These are phyloP conservation scores for Canis aureus DNA, from an alignment of 2,113 vertebrate species.

Conservation along the genomic window DNA sequence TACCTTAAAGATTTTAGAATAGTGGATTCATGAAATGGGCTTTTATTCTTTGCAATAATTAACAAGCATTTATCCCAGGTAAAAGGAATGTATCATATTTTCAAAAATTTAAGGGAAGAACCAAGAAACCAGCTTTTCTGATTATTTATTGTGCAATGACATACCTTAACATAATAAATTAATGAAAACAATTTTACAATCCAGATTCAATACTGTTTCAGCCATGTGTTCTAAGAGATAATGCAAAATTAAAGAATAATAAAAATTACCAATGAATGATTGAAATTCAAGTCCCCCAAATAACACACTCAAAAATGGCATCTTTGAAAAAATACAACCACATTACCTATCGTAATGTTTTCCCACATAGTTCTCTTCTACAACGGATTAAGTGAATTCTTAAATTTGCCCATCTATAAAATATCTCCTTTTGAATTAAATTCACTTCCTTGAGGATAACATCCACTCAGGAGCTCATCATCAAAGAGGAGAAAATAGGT, in stretches of 20 bases:
- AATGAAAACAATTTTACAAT: conserved; percentile 16
- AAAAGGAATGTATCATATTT: neutral
- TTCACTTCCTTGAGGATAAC: conserved; percentile 57
- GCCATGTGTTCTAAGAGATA: neutral
- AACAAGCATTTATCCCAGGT: conserved; percentile 25
- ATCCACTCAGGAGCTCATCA: conserved; percentile 62
- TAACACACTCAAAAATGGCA: conserved; percentile 25
- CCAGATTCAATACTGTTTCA: conserved; percentile 41
- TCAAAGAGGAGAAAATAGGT: conserved; percentile 69
- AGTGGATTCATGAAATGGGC: neutral
- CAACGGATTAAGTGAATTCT: conserved; percentile 48
- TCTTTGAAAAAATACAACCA: conserved; percentile 12
- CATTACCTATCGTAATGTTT: conserved; percentile 48
- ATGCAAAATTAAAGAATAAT: conserved; percentile 4
- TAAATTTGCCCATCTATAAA: conserved; percentile 67
- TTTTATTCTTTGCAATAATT: conserved; percentile 50
- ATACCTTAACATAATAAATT: neutral
- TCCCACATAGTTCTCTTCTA: conserved; percentile 2
- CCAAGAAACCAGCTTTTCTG: neutral
- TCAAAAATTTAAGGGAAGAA: conserved; percentile 54
- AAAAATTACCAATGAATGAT: conserved; percentile 1
- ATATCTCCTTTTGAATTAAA: conserved; percentile 62
- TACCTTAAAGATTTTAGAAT: conserved; percentile 37
- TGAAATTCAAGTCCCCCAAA: conserved; percentile 12
- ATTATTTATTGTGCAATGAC: conserved; percentile 33